Evolutionary conservation across 2,113 vertebrate species (phyloP).

Genomic region (Nibea albiflora): DNA sequence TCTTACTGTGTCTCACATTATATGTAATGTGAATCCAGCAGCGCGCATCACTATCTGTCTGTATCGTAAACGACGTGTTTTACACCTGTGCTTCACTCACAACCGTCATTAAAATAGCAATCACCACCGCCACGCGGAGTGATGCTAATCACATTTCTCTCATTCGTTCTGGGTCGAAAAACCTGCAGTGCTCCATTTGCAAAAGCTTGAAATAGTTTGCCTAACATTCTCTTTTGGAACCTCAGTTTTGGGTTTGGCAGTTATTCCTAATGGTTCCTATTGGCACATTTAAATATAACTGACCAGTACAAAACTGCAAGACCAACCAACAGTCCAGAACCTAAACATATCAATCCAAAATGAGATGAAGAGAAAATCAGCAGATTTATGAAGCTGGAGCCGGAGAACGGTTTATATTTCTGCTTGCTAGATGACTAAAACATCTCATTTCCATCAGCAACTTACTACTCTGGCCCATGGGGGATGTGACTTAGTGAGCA

Average conservation of each 20-base stretch:
- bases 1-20: constrained; percentile 51
- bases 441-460: neutral
- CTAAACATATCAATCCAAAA: neutral
- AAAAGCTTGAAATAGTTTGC: neutral
- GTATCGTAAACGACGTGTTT: constrained; percentile 13
- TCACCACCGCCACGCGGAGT: neutral
- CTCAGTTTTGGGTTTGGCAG: neutral
- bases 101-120: constrained; percentile 21
- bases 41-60: constrained; percentile 26
- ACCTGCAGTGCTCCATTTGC: neutral
- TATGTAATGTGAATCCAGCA: constrained; percentile 47
- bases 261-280: neutral
- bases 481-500: neutral
- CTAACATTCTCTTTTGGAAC: neutral
- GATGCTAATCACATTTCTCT: neutral
- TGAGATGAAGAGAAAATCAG: neutral
- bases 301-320: neutral
- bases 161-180: constrained; percentile 18
- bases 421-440: neutral
- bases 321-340: neutral
- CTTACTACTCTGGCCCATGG: neutral
- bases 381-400: too few species aligned
- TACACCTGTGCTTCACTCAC: constrained; percentile 46
- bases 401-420: too few species aligned
- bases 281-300: neutral